Evolutionary conservation across 2,888 invertebrate genomes (phyloP), one percentile per base, ranked within the genome.

Genomic region (Amphipoea oculea): DNA sequence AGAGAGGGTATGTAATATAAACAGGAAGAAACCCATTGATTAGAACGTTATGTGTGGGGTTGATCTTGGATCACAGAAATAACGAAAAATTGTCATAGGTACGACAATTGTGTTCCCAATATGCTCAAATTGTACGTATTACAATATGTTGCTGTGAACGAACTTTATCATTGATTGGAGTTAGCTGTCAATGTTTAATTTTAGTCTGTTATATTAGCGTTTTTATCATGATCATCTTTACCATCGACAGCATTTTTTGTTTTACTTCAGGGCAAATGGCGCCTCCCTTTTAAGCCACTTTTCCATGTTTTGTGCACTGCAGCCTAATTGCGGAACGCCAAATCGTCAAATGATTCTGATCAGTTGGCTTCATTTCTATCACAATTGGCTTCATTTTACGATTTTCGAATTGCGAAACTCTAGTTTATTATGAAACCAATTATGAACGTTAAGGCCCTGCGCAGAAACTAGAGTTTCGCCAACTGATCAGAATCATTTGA

Each of bases 1-100:
- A 65, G n/a, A 17, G 1, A 2, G 23, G 9, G 36, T 60, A 60
- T 40, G 36, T 66, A 48, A 73, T 69, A 20, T 60, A 70, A 57
- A 76, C 70, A 51, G 73, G 51, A 63, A 69, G 23, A n/a, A 3
- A 11, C 42, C 54, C 20, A n/a, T n/a, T 73, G 36, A 66, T 78
- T 73, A 75, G 29, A 69, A 36, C 48, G 48, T 48, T 54, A n/a
- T 0, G 0, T 68, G 51, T 42, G 6, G 17, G 63, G n/a, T 48
- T 57, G n/a, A 40, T 65, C 36, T 45, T 65, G 20, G 9, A 54
- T 48, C 36, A 17, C 7, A 69, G 63, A 78, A 54, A 70, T 36
- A 1, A 40, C 23, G 36, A 36, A 36, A 36, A 36, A 36, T 36
- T 51, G 0, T 51, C 51, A 57, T 57, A 57, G 54, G 23, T 57